Base-by-base conservation (phyloP, 2,113 vertebrate species). In the Thamnophis sirtalis region DNA sequence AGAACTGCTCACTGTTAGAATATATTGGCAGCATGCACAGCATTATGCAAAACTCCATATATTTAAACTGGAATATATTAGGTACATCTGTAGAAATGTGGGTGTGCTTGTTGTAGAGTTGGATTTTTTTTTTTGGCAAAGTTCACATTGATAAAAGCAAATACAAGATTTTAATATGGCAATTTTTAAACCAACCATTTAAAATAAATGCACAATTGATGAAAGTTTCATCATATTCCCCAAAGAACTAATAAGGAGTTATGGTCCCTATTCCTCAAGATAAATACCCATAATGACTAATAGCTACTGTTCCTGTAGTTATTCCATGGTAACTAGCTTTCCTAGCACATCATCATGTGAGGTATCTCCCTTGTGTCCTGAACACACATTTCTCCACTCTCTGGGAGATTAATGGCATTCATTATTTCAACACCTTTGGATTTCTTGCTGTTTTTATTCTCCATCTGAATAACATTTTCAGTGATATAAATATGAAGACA, bases 141-240 rank as follows among this genome's bases (percentile, higher is more conserved):
- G 68, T 38, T 17, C 68, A 80, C 33, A 80, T 2, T 80, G 68
- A 73, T 73, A 73, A 80, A 33, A 80, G 68, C 68, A 80, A 38
- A 73, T 73, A 38, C 15, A 73, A 73, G 13, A 38, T 38, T 80
- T 38, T 80, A 80, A 80, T 21, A 38, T 53, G 21, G 5, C 53
- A 53, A 91, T 48, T 91, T 68, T 87, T 26, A 43, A 56, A 90
- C 5, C 7, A 56, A 80, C 50, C 43, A 80, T n/a, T 60, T 48
- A 28, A 19, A 86, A 56, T 58, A 38, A 84, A 58, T 55, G 0
- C 68, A 22, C 28, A 84, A 38, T 38, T 43, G 33, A 84, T 89
- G 84, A 89, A 80, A 87, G 26, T 92, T 88, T 92, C 91, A 92
- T 87, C 21, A 54, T 80, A 89, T 85, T 63, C 28, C 87, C 73